Conservation (phyloP, 2,113 vertebrate genomes). For the Nansenia antarctica region DNA sequence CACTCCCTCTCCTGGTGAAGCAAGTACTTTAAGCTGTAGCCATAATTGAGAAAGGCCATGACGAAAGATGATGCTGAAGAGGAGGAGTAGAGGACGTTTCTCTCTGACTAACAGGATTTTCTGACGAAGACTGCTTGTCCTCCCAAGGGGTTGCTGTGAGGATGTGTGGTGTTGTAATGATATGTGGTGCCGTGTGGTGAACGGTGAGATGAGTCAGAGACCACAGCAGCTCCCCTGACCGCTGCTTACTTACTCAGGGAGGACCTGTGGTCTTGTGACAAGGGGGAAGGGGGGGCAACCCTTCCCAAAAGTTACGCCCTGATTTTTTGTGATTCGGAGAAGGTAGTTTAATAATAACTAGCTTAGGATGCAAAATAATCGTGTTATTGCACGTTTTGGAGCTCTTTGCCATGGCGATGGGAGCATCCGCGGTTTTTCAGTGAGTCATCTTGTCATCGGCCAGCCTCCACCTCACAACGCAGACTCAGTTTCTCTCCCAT, state of each 20-base stretch:
- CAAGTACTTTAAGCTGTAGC: conserved; percentile 59
- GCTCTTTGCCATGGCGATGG: conserved; percentile 15
- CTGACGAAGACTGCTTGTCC: not conserved
- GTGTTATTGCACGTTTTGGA: not conserved
- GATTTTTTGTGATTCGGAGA: conserved; percentile 42
- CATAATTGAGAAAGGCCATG: conserved; percentile 75
- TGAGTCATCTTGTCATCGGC: conserved; percentile 43
- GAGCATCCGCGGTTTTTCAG: not conserved
- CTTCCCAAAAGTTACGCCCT: conserved; percentile 34
- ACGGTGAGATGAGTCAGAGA: not conserved
- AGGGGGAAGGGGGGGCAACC: not conserved
- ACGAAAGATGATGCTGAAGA: no score
- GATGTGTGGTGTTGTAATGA: not conserved
- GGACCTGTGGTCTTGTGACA: not conserved
- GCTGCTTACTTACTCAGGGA: not conserved
- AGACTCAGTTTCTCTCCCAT: not conserved
- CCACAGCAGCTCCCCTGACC: not conserved
- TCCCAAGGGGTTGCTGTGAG: not conserved
- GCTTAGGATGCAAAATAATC: conserved; percentile 13
- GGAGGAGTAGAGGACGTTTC: no score
- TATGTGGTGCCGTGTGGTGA: not conserved
- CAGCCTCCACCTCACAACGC: conserved; percentile 30
- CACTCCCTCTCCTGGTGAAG: conserved; percentile 51
- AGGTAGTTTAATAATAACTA: not conserved
- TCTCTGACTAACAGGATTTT: no score